Conservation (phyloP, 2,888 invertebrate genomes). For the Ctena decussata region DNA sequence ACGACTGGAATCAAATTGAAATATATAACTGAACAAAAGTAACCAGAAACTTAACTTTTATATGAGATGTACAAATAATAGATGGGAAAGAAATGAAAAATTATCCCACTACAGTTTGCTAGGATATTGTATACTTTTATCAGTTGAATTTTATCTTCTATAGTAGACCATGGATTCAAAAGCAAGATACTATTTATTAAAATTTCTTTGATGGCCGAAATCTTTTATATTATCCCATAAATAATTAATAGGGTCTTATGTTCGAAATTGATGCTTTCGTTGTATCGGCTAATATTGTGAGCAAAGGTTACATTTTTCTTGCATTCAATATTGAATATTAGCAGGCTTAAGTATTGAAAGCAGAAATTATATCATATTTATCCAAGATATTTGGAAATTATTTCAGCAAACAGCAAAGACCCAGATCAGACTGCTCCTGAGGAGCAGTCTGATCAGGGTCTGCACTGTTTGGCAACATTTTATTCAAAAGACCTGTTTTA, state of each 20-base stretch:
- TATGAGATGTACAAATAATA: no score
- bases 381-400: no score
- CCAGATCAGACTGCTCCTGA: no score
- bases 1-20: no score
- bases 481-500: no score
- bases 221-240: not conserved
- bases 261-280: not conserved
- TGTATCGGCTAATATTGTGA: not conserved
- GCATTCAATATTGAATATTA: no score
- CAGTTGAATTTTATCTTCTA: not conserved
- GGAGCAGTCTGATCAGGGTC: no score
- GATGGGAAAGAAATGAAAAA: no score
- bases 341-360: no score
- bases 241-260: not conserved
- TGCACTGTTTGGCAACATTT: not conserved
- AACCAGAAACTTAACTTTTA: not conserved
- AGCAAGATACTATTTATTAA: not conserved
- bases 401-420: no score
- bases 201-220: not conserved
- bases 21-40: not conserved
- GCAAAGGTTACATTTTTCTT: no score
- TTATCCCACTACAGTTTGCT: not conserved
- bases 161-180: not conserved
- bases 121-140: not conserved
- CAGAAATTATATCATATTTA: no score